These are phyloP conservation scores for Polydrusus pterygomalis DNA, from an alignment of 2,888 invertebrate species.

Conservation along the genomic window DNA sequence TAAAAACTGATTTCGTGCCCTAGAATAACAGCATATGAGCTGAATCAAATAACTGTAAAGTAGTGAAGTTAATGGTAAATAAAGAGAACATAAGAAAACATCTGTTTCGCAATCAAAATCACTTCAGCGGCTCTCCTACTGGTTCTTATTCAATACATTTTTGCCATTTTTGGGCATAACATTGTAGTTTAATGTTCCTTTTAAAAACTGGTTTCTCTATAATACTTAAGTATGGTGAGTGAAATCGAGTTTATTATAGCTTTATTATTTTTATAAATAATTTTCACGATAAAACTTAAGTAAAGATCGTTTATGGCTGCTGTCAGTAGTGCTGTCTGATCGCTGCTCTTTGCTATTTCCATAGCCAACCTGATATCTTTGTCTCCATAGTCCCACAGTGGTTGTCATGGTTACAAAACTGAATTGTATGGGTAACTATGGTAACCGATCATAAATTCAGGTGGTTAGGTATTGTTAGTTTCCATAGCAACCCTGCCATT, in stretches of 20 bases:
- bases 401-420: not conserved
- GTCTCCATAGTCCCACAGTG: not conserved
- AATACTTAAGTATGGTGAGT: constrained; percentile 6
- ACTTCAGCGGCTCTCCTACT: constrained; percentile 8
- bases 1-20: not conserved
- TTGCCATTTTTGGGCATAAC: constrained; percentile 33
- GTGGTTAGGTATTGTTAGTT: not conserved
- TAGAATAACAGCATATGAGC: too few species aligned
- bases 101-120: constrained; percentile 22
- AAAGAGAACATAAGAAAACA: constrained; percentile 14
- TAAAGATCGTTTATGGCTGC: too few species aligned
- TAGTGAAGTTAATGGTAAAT: constrained; percentile 1
- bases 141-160: constrained; percentile 28
- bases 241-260: constrained; percentile 12
- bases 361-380: not conserved
- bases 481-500: not conserved
- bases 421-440: not conserved
- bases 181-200: constrained; percentile 4
- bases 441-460: not conserved
- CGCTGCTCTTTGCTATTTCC: not conserved
- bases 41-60: constrained; percentile 1
- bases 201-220: constrained; percentile 32
- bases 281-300: not conserved
- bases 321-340: not conserved
- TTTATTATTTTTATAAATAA: constrained; percentile 1